Evolutionary conservation across 2,113 vertebrate species (phyloP).

Genomic region (Benthochromis sp.): DNA sequence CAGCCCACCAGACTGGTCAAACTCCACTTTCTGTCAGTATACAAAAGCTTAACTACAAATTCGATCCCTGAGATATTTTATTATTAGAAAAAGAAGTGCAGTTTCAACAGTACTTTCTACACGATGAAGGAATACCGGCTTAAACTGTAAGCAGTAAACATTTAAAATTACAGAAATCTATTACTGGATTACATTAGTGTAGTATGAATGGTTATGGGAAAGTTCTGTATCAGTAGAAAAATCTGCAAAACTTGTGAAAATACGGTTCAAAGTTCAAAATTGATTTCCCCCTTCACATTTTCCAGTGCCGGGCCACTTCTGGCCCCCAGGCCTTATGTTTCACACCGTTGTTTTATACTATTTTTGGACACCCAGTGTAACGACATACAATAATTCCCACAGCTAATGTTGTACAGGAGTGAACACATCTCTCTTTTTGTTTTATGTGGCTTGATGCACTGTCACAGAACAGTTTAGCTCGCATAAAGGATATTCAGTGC

Average conservation of each 20-base stretch:
- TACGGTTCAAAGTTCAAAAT: rapidly evolving
- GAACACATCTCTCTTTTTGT: not conserved
- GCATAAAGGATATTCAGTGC: not conserved
- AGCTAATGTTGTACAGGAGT: not conserved
- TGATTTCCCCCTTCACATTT: not conserved
- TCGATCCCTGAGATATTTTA: not conserved
- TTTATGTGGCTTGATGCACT: not conserved
- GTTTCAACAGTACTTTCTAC: not conserved
- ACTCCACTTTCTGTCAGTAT: not conserved
- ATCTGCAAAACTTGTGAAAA: not conserved
- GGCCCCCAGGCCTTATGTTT: not conserved
- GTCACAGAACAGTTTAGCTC: not conserved
- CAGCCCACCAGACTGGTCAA: not conserved
- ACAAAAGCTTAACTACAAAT: not conserved
- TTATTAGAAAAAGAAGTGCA: not conserved
- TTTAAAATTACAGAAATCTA: not conserved
- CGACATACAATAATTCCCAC: rapidly evolving
- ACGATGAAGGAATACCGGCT: not conserved
- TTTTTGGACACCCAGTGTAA: rapidly evolving
- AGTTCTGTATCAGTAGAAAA: not conserved
- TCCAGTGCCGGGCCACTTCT: rapidly evolving
- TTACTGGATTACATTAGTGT: rapidly evolving
- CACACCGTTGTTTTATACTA: not conserved
- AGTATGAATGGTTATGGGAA: rapidly evolving
- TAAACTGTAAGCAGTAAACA: rapidly evolving